Base-by-base conservation (phyloP, 2,797 vertebrate genomes). In the Dicrostonyx torquatus region DNA sequence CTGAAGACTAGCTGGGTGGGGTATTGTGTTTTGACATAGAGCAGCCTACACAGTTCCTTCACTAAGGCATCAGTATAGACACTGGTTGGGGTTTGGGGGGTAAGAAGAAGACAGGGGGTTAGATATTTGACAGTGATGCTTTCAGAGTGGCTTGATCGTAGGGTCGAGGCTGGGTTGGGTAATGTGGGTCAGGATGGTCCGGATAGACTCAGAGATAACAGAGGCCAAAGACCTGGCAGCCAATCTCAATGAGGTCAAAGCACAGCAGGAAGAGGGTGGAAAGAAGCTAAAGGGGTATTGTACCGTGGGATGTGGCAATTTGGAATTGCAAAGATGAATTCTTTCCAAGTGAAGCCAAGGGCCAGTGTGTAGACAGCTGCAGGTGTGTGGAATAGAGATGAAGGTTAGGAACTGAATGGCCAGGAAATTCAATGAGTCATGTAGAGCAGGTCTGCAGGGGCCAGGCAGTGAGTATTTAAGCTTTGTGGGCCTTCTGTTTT, bases 401-500 rank as follows among this genome's bases (percentile, higher is more conserved):
- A 92, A 24, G 34, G 31, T 91, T 76, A 73, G 68, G 73, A 95
- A 40, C 45, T 18, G 18, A 70, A 29, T 79, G 58, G 20, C 58
- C 83, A 92, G 89, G 48, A 20, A 90, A 50, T 17, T 75, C 34
- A 86, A n/a, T 76, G 76, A 87, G 50, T 92, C 72, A 31, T 73
- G 24, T 76, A 20, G 12, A 78, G 24, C 43, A 70, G 31, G 62
- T 75, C 75, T 58, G 11, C 11, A 40, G 89, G 86, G 48, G 24
- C 64, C 45, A 62, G 4, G 40, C 73, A 73, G 76, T 50, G 20
- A 45, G 29, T 84, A n/a, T 80, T 76, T 87, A 55, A 87, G 80
- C 66, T 76, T 91, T 77, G 26, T 13, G 43, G 72, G 60, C 45
- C 58, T 29, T 70, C 68, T 7, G 2, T 24, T 8, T 88, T 62